A percentile compares a stretch with the other conserved stretches of the same genome.
Conservation (phyloP, 2,113 vertebrate species). For the Arothron firmamentum region DNA sequence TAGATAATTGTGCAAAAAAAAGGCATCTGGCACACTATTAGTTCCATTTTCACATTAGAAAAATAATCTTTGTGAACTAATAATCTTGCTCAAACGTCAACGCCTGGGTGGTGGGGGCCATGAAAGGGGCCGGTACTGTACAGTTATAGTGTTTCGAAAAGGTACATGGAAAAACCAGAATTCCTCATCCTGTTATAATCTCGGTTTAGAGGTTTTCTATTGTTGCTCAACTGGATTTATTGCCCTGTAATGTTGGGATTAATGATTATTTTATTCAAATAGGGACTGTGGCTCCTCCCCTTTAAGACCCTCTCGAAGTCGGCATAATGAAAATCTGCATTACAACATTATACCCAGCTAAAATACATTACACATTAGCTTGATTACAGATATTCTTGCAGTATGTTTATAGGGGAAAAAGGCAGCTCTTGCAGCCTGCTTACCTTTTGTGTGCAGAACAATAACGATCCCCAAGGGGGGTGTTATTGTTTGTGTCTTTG, state of each 20-base stretch:
- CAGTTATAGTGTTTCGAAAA: not conserved
- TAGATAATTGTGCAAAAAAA: conserved; percentile 80
- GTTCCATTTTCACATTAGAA: conserved; percentile 82
- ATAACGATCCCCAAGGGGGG: conserved; percentile 60
- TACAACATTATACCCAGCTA: not conserved
- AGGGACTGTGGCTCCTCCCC: not conserved
- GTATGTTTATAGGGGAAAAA: conserved; percentile 22
- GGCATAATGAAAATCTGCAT: conserved; percentile 36
- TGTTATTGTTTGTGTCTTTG: conserved; percentile 72
- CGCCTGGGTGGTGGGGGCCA: conserved; percentile 53
- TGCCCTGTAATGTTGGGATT: not conserved
- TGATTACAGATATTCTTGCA: conserved; percentile 19
- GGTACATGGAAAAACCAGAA: no score
- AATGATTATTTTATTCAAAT: not conserved
- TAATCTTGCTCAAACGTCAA: conserved; percentile 74
- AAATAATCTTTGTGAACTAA: conserved; percentile 81
- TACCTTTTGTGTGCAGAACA: conserved; percentile 60
- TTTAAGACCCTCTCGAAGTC: conserved; percentile 35
- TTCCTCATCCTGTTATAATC: not conserved
- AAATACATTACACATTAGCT: no score
- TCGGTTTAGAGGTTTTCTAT: conserved; percentile 1
- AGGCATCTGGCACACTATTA: conserved; percentile 78
- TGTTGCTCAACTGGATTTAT: not conserved
- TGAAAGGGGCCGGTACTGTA: conserved; percentile 51
- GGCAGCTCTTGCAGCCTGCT: conserved; percentile 28